Percentiles rank a stretch among this genome's conserved stretches.
Conservation (phyloP, 64 coral and sea anemone species). For the Actinia tenebrosa region DNA sequence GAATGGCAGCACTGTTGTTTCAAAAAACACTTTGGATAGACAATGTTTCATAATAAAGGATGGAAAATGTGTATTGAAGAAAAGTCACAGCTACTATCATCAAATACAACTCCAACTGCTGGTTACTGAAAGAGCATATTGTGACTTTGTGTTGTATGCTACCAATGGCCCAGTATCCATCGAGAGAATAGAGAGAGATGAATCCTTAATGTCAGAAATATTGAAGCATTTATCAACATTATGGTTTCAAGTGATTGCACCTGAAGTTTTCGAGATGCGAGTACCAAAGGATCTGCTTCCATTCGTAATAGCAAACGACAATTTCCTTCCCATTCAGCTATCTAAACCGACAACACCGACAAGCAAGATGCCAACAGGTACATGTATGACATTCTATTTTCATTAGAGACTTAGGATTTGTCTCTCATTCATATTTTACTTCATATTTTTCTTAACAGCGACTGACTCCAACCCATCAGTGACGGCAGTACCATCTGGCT, state of each 20-base stretch:
- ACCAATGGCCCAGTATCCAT: conserved; percentile 38
- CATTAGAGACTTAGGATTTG: too few species aligned
- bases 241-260: conserved; percentile 54
- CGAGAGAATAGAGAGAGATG: conserved; percentile 42
- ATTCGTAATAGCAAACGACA: conserved; percentile 37
- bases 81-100: conserved; percentile 24
- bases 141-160: conserved; percentile 67
- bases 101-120: conserved; percentile 47
- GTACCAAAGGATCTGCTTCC: conserved; percentile 60
- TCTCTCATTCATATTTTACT: too few species aligned
- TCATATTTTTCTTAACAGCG: too few species aligned
- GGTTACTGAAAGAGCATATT: conserved; percentile 48
- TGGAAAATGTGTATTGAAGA: conserved; percentile 39
- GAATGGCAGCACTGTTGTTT: background rate
- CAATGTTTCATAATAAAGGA: conserved; percentile 60
- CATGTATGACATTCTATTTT: too few species aligned
- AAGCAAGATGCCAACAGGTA: too few species aligned
- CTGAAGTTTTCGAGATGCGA: conserved; percentile 63
- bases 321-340: background rate
- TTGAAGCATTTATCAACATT: conserved; percentile 15
- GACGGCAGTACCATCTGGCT: too few species aligned
- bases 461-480: too few species aligned
- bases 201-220: background rate
- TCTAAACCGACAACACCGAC: too few species aligned
- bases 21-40: conserved; percentile 42